Evolutionary conservation across 2,888 invertebrate species (phyloP).

Genomic region (Andricus curvator): DNA sequence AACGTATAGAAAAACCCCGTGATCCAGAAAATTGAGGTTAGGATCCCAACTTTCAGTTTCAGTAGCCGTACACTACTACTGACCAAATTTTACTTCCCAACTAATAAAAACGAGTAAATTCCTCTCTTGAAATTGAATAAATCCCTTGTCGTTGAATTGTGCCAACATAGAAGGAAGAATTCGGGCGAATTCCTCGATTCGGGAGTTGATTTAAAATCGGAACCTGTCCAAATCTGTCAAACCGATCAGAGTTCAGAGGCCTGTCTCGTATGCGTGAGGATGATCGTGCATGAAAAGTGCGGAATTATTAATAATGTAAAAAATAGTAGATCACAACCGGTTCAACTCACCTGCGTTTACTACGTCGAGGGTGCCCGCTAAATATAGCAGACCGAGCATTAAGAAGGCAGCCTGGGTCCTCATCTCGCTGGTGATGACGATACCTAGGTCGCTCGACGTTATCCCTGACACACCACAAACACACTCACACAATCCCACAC

Average conservation of each 20-base stretch:
- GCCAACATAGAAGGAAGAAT: background rate
- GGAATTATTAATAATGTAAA: background rate
- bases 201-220: background rate
- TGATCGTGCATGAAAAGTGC: slow-evolving; percentile 28
- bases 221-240: slow-evolving; percentile 26
- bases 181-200: background rate
- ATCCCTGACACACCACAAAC: slow-evolving; percentile 30
- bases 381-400: slow-evolving; percentile 75
- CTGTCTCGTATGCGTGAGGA: slow-evolving; percentile 10
- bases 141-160: background rate
- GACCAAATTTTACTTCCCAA: background rate
- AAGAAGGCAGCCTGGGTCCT: slow-evolving; percentile 71
- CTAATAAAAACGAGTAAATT: background rate
- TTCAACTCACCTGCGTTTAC: slow-evolving; percentile 74
- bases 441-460: slow-evolving; percentile 19
- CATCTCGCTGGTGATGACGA: slow-evolving; percentile 67
- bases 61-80: background rate
- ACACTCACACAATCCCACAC: slow-evolving; percentile 31
- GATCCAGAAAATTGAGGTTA: slow-evolving; percentile 22
- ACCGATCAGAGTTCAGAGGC: background rate
- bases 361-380: slow-evolving; percentile 73
- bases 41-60: background rate
- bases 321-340: slow-evolving; percentile 32
- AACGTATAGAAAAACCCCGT: background rate
- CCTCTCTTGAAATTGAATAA: background rate